Conservation (phyloP, 2,797 vertebrate genomes). For the Tapera naevia region DNA sequence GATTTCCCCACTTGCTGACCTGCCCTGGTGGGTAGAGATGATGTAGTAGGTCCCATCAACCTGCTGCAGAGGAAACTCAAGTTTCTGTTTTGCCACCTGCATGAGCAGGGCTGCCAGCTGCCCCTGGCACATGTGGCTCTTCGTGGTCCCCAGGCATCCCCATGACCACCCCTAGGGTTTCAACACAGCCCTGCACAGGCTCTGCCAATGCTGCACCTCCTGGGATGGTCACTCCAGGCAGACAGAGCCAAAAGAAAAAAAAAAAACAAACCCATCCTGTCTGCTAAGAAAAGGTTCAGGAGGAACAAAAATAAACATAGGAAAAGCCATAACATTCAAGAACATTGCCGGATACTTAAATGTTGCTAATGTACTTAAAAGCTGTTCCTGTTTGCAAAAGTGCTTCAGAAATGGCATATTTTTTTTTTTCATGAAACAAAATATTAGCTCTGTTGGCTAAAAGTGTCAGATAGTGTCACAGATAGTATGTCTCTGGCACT, state of each 20-base stretch:
- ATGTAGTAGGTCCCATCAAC: accelerated
- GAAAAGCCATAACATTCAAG: neutral
- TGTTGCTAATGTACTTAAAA: neutral
- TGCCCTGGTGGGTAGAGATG: neutral
- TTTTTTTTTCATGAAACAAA: neutral
- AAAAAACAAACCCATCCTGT: neutral
- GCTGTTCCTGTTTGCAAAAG: neutral
- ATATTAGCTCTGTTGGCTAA: too few relatives aligned
- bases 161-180: accelerated
- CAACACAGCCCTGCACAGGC: neutral
- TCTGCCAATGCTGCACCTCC: neutral
- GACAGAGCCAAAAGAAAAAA: neutral
- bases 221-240: neutral
- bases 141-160: accelerated
- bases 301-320: conserved; percentile 24
- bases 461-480: neutral
- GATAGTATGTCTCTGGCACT: neutral
- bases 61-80: neutral
- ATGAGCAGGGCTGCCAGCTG: neutral
- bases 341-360: neutral
- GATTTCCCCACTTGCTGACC: neutral
- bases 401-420: neutral
- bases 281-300: neutral
- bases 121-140: neutral
- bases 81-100: neutral